Percentiles rank a stretch among this genome's conserved stretches.
phyloP scores from a whole-genome alignment of 2,797 vertebrate genomes.

The Carapus acus region DNA sequence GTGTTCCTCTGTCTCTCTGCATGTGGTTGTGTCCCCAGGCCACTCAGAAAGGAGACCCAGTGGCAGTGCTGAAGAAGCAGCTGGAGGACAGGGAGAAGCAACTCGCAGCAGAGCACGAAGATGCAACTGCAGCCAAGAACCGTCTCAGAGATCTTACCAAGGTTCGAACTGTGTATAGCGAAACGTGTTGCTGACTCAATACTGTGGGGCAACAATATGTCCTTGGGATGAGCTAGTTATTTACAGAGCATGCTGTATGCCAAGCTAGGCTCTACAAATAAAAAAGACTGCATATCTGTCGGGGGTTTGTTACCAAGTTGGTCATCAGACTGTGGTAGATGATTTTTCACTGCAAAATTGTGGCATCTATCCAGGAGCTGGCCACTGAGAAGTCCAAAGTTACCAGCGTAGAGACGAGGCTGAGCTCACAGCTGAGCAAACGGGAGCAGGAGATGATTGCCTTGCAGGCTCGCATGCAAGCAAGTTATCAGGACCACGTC shows the following conservation, averaged over 20 bases:
- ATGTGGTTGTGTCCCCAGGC: conserved; percentile 68
- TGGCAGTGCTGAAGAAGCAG: conserved; percentile 84
- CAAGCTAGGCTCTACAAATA: background rate
- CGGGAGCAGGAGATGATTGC: conserved; percentile 83
- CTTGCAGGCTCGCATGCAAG: conserved; percentile 88
- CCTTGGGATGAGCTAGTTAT: background rate
- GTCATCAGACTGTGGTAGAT: conserved; percentile 1
- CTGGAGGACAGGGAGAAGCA: conserved; percentile 91
- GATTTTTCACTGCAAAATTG: background rate
- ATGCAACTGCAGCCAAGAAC: conserved; percentile 75
- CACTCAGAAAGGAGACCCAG: conserved; percentile 87
- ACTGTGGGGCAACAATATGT: no score
- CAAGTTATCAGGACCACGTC: conserved; percentile 87
- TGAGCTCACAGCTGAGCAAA: conserved; percentile 84
- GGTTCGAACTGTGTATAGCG: conserved; percentile 74
- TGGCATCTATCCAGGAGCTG: conserved; percentile 74
- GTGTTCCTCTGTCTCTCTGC: background rate
- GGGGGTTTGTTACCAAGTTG: background rate
- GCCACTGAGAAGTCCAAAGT: conserved; percentile 82
- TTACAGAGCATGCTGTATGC: background rate
- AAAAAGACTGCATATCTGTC: background rate
- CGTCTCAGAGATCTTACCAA: conserved; percentile 85
- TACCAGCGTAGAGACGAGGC: conserved; percentile 72
- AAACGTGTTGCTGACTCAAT: no score
- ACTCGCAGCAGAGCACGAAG: conserved; percentile 82